phyloP scores from a whole-genome alignment of 2,888 invertebrate species.

The Laothoe populi region DNA sequence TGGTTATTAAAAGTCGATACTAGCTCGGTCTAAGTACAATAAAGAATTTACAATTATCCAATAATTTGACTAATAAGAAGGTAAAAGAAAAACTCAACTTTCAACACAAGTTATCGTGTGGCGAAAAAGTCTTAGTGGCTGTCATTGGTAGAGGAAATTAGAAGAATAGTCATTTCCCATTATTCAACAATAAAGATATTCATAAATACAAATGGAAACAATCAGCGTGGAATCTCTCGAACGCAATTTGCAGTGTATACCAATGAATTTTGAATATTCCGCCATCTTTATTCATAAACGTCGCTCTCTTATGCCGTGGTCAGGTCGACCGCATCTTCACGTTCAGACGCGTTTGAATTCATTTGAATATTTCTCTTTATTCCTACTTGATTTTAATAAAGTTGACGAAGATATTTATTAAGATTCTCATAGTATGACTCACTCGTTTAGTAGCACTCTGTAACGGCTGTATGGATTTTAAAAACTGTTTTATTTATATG shows the following conservation, averaged over 20 bases:
- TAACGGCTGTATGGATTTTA: too few species aligned
- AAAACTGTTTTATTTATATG: too few species aligned
- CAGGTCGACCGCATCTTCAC: constrained; percentile 8
- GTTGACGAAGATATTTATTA: background rate
- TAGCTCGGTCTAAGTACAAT: too few species aligned
- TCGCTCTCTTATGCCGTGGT: background rate
- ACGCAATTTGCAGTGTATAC: background rate
- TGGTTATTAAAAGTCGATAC: too few species aligned
- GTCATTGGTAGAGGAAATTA: too few species aligned
- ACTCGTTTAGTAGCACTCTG: too few species aligned
- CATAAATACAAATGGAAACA: background rate
- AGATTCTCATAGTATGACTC: background rate
- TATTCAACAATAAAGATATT: background rate
- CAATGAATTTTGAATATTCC: constrained; percentile 12
- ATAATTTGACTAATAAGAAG: too few species aligned
- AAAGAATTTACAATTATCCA: too few species aligned
- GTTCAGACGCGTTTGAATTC: background rate
- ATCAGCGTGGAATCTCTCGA: background rate
- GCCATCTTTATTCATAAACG: constrained; percentile 18
- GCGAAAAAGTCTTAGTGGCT: too few species aligned
- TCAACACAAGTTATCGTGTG: too few species aligned
- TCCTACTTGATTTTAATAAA: background rate
- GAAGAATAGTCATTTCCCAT: background rate
- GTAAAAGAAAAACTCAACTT: too few species aligned
- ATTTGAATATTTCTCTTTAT: constrained; percentile 1